Percentiles rank a stretch among this genome's conserved stretches.
Evolutionary conservation across 1,140 invertebrate genomes (phyloP).

Genomic region (Drosophila gunungcola): DNA sequence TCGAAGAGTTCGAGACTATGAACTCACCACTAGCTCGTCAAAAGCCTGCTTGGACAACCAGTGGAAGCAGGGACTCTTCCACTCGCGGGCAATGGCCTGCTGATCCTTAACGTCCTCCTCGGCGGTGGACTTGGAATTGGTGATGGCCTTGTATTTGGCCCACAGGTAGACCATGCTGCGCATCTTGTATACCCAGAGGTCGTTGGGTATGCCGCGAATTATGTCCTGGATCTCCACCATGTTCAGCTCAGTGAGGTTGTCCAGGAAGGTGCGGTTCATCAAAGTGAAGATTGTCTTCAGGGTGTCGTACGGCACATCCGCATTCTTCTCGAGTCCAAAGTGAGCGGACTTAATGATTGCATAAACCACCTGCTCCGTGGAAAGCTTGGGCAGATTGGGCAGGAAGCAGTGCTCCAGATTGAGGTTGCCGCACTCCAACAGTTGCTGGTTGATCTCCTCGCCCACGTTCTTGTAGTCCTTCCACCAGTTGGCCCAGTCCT

Average conservation of each 20-base stretch:
- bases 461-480: slow-evolving; percentile 59
- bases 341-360: slow-evolving; percentile 57
- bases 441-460: slow-evolving; percentile 49
- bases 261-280: slow-evolving; percentile 68
- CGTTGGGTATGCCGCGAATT: slow-evolving; percentile 60
- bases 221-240: slow-evolving; percentile 53
- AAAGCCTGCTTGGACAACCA: slow-evolving; percentile 72
- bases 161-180: slow-evolving; percentile 68
- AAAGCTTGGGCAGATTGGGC: slow-evolving; percentile 56
- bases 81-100: slow-evolving; percentile 57
- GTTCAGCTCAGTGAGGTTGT: slow-evolving; percentile 57
- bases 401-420: slow-evolving; percentile 66
- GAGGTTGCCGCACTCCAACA: slow-evolving; percentile 41
- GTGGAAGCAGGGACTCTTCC: slow-evolving; percentile 63
- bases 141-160: slow-evolving; percentile 45
- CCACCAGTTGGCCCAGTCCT: slow-evolving; percentile 61
- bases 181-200: slow-evolving; percentile 65
- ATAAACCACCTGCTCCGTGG: slow-evolving; percentile 61
- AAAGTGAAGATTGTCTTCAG: slow-evolving; percentile 66
- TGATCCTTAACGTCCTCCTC: slow-evolving; percentile 38
- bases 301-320: slow-evolving; percentile 66
- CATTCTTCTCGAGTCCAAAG: slow-evolving; percentile 56
- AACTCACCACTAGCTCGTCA: slow-evolving; percentile 57
- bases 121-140: slow-evolving; percentile 23
- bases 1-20: background rate